These are phyloP conservation scores for Contarinia nasturtii DNA, from an alignment of 1,140 invertebrate species.

Conservation along the genomic window DNA sequence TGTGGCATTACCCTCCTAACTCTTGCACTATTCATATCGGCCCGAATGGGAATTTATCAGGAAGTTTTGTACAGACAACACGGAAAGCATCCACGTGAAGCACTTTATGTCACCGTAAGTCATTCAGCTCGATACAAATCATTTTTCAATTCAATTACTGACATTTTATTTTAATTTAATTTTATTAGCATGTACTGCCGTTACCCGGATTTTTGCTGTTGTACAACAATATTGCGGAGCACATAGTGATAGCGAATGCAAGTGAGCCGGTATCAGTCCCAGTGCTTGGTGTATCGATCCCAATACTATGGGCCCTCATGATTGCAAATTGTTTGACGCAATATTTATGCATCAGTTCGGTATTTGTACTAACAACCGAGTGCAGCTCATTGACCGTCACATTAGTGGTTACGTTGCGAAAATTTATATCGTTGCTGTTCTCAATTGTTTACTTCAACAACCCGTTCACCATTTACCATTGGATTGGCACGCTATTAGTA, in stretches of 20 bases:
- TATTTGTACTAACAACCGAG: slow-evolving; percentile 85
- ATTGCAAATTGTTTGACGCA: slow-evolving; percentile 78
- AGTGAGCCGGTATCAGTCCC: slow-evolving; percentile 30
- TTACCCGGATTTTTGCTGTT: slow-evolving; percentile 70
- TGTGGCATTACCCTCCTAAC: slow-evolving; percentile 72
- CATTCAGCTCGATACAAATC: too few relatives aligned
- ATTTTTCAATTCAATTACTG: too few relatives aligned
- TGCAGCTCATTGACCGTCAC: slow-evolving; percentile 90
- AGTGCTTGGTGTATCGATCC: slow-evolving; percentile 32
- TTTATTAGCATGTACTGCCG: slow-evolving; percentile 71
- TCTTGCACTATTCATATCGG: slow-evolving; percentile 78
- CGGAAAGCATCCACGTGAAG: slow-evolving; percentile 90
- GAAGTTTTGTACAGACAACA: slow-evolving; percentile 69
- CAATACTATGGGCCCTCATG: slow-evolving; percentile 60
- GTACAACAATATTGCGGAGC: slow-evolving; percentile 50
- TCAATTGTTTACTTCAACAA: slow-evolving; percentile 94
- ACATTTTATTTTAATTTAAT: too few relatives aligned
- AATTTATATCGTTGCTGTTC: slow-evolving; percentile 86
- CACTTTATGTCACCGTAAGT: slow-evolving; percentile 73
- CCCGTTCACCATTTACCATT: slow-evolving; percentile 80
- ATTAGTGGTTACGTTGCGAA: slow-evolving; percentile 83
- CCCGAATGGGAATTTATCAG: slow-evolving; percentile 92
- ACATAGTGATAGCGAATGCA: slow-evolving; percentile 37
- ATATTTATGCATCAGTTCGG: slow-evolving; percentile 88
- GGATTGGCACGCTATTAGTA: slow-evolving; percentile 79